Evolutionary conservation across 2,797 vertebrate genomes (phyloP).

Genomic region (Dromococcyx pavoninus): DNA sequence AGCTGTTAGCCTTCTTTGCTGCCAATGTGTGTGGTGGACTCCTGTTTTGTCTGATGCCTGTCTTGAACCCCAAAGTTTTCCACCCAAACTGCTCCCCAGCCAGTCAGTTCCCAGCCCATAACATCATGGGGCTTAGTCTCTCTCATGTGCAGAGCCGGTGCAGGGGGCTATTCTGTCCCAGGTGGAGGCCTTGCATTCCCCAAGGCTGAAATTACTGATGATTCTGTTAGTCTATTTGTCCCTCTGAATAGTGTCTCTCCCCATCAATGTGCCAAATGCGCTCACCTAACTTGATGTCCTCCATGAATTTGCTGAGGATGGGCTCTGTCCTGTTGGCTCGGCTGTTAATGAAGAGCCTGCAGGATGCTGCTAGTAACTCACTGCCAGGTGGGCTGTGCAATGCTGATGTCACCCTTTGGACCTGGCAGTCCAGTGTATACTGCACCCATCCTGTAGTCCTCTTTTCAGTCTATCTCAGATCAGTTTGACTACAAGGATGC

Average conservation of each 20-base stretch:
- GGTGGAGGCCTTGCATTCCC: background rate
- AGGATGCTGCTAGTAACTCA: background rate
- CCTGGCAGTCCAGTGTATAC: background rate
- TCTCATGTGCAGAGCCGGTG: background rate
- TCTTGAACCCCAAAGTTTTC: no score
- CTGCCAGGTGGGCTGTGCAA: background rate
- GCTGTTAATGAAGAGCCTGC: background rate
- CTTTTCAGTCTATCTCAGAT: background rate
- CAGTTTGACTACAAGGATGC: background rate
- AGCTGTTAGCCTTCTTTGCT: no score
- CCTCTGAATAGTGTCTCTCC: background rate
- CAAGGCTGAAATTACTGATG: background rate
- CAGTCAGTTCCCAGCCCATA: no score
- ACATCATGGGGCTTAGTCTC: no score
- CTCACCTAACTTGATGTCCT: background rate
- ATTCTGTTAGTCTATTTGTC: background rate
- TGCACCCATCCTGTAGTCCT: background rate
- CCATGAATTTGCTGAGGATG: background rate
- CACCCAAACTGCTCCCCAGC: no score
- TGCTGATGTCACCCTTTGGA: background rate
- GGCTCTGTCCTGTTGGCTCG: background rate
- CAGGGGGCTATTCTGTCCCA: background rate
- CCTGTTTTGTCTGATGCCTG: no score
- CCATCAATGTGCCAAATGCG: background rate
- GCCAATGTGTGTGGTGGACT: no score